Evolutionary conservation across 2,113 vertebrate genomes (phyloP), one percentile per base, ranked within the genome.

Genomic region (Notechis scutatus): DNA sequence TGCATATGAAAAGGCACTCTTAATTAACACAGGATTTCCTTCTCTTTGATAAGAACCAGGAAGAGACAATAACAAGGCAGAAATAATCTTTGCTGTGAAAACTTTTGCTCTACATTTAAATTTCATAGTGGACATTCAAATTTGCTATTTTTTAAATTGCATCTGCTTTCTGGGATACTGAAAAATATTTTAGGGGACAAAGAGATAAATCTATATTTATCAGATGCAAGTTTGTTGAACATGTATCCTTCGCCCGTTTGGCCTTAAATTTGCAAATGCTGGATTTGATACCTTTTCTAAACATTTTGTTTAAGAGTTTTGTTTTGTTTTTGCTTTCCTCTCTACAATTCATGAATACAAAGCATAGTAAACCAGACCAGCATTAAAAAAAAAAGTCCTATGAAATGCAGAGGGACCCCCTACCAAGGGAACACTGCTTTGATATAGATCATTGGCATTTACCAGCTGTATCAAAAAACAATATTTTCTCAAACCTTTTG

Each of bases 381-480:
- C 50, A 1, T 89, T 64, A 34, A 89, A 94, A 87, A 81, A 23
- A n/a, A 47, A 54, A 54, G 9, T 39, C 59, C 50, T 14, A 18
- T 88, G 59, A 52, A 95, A 94, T 95, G 95, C 93, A 89, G 90
- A 95, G 94, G 91, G 92, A 93, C 94, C 94, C 87, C 94, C 93
- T 96, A 90, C 94, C 20, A 89, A 14, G 92, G 64, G 5, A 89
- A 88, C 93, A 87, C 93, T 96, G 0, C 55, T 95, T 94, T 92
- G 94, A 96, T 93, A 92, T 95, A 95, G 93, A 94, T 95, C 95
- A 94, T 91, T 95, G 92, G 94, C 94, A 64, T 96, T 95, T 96
- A 90, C 90, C 88, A 94, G 95, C 93, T 95, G 93, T 95, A 95
- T 57, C 97, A 23, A 88, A 95, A 95, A 96, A 92, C 93, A 93